Conservation (phyloP, 2,888 invertebrate genomes). For the Cinara cedri region DNA sequence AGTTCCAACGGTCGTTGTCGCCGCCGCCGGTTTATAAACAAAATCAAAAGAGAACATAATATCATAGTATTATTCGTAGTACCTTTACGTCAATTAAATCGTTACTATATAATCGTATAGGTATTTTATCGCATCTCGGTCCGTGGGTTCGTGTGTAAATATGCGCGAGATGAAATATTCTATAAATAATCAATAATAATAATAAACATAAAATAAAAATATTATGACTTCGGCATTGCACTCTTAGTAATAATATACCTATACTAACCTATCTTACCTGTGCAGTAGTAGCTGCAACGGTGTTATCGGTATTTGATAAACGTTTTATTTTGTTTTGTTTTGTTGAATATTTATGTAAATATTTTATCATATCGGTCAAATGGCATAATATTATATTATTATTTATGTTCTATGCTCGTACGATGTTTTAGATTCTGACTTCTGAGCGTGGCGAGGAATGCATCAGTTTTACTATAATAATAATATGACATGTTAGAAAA, state of each 20-base stretch:
- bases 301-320: neutral
- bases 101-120: neutral
- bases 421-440: no score
- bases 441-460: no score
- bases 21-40: neutral
- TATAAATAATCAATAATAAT: slow-evolving; percentile 5
- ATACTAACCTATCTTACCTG: neutral
- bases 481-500: no score
- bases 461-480: no score
- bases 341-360: no score
- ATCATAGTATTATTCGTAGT: neutral
- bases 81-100: slow-evolving; percentile 20
- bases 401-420: no score
- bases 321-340: neutral
- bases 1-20: slow-evolving; percentile 30
- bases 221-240: neutral
- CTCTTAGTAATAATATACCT: neutral
- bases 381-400: no score
- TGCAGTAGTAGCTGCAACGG: no score
- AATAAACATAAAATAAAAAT: slow-evolving; percentile 9
- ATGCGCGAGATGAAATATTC: slow-evolving; percentile 16
- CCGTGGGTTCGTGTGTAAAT: neutral
- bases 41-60: slow-evolving; percentile 1
- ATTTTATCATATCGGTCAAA: no score
- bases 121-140: neutral